A percentile compares a stretch with the other conserved stretches of the same genome.
Conservation (phyloP, 2,888 invertebrate genomes). For the Drosophila pegasa region DNA sequence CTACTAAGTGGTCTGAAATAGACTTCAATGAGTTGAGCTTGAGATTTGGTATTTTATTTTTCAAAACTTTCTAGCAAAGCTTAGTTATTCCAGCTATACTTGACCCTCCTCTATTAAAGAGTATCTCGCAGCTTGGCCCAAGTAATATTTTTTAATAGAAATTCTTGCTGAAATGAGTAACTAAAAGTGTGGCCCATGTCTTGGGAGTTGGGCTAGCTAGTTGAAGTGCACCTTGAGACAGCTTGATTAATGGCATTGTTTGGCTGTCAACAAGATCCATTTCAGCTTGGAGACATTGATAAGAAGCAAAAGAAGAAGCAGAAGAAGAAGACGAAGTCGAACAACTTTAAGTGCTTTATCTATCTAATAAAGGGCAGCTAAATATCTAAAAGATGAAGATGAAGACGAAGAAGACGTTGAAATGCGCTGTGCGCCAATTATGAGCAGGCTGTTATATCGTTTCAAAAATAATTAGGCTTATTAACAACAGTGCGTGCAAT, state of each 20-base stretch:
- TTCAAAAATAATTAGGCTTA: conserved; percentile 72
- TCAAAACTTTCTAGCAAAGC: background rate
- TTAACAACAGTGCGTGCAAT: conserved; percentile 74
- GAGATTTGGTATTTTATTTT: too few species aligned
- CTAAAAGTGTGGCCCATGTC: conserved; percentile 18
- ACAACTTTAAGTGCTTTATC: conserved; percentile 16
- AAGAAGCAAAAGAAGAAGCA: conserved; percentile 23
- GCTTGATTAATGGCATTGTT: conserved; percentile 75
- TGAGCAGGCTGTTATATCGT: conserved; percentile 47
- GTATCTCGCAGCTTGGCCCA: conserved; percentile 11
- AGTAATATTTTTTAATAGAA: background rate
- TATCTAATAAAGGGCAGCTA: conserved; percentile 43
- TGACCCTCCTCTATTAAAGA: background rate
- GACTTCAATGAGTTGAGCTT: background rate
- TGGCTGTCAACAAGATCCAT: conserved; percentile 70
- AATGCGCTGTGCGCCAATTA: conserved; percentile 44
- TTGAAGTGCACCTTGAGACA: conserved; percentile 66
- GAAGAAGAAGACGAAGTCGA: conserved; percentile 13
- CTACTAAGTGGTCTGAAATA: background rate
- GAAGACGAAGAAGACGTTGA: background rate
- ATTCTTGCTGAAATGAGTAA: conserved; percentile 12
- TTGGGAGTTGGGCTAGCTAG: conserved; percentile 19
- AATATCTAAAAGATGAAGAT: conserved; percentile 10
- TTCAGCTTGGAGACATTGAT: conserved; percentile 69
- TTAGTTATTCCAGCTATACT: background rate